phyloP scores from a whole-genome alignment of 2,888 invertebrate species.

The Ellobium chinense region DNA sequence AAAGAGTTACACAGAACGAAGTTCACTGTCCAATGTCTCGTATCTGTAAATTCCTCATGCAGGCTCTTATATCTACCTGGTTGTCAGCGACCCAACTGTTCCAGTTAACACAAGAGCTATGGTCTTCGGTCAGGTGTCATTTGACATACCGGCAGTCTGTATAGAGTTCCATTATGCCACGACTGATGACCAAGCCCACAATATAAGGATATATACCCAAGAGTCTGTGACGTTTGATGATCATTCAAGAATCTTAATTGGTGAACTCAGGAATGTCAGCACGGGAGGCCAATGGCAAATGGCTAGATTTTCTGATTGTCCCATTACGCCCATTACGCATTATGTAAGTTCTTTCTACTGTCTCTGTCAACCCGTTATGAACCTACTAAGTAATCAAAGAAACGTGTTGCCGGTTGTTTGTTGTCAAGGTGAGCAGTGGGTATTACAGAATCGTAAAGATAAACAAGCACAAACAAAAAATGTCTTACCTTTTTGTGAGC shows the following conservation, averaged over 20 bases:
- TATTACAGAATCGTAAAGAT: no score
- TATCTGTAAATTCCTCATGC: neutral
- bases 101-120: neutral
- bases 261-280: conserved; percentile 12
- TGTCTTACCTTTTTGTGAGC: no score
- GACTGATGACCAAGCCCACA: neutral
- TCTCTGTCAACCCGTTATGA: no score
- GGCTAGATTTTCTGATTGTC: conserved; percentile 6
- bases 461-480: no score
- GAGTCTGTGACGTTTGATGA: neutral
- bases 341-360: no score
- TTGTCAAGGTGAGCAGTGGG: no score
- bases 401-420: no score
- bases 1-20: no score
- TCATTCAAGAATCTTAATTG: no score
- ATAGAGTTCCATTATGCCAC: conserved; percentile 31
- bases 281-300: neutral
- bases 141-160: conserved; percentile 15
- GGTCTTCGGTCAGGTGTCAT: neutral
- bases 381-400: no score
- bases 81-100: neutral
- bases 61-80: conserved; percentile 12
- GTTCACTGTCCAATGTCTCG: no score
- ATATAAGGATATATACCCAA: neutral
- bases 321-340: no score